Evolutionary conservation across 2,113 vertebrate genomes (phyloP).

Genomic region (Rousettus leschenaultii): DNA sequence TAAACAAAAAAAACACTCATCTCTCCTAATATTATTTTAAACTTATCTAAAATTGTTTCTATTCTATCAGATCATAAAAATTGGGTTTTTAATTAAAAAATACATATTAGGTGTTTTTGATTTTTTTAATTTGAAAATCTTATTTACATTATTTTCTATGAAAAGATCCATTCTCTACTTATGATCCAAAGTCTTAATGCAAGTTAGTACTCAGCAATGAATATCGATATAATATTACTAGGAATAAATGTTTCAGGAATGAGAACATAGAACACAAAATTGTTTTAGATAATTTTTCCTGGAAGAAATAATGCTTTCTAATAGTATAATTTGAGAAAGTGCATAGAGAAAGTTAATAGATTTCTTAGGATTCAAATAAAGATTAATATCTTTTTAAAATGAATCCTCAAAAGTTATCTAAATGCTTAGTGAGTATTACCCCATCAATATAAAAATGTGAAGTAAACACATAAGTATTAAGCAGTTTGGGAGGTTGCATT

Average conservation of each 20-base stretch:
- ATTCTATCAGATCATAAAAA: not conserved
- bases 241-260: not conserved
- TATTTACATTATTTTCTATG: not conserved
- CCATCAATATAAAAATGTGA: not conserved
- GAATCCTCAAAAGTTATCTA: not conserved
- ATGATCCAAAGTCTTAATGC: not conserved
- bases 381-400: not conserved
- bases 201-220: not conserved
- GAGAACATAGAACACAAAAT: not conserved
- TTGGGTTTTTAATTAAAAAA: not conserved
- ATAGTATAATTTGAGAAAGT: not conserved
- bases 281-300: not conserved
- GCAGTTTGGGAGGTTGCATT: conserved; percentile 7
- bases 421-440: not conserved
- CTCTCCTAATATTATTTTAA: not conserved
- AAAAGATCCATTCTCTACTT: not conserved
- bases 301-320: not conserved
- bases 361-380: not conserved
- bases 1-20: not conserved
- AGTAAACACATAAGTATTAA: not conserved
- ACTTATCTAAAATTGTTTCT: not conserved
- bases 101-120: not conserved
- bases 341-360: not conserved
- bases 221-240: not conserved
- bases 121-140: not conserved